Conservation (phyloP, 2,888 invertebrate species). For the Catocala nupta region DNA sequence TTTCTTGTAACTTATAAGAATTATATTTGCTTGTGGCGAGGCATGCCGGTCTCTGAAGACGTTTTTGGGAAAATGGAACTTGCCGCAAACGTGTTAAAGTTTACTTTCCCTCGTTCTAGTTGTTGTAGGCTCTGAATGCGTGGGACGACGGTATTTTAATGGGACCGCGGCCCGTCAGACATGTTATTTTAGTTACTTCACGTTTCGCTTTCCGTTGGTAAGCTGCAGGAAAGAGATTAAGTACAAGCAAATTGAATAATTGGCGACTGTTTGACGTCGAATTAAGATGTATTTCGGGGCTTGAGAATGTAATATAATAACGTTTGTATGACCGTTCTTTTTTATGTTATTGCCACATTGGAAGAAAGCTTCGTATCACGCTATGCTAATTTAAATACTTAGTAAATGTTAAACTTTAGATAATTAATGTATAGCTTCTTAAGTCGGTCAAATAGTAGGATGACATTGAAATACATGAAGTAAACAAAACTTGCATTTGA, state of each 20-base stretch:
- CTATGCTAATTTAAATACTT: too few relatives aligned
- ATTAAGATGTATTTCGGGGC: slow-evolving; percentile 18
- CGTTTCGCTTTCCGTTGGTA: slow-evolving; percentile 52
- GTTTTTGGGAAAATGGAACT: slow-evolving; percentile 11
- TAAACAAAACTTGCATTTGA: too few relatives aligned
- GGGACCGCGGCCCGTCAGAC: slow-evolving; percentile 57
- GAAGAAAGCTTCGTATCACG: too few relatives aligned
- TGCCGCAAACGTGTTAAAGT: slow-evolving; percentile 45
- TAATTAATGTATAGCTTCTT: too few relatives aligned
- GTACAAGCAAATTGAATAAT: slow-evolving; percentile 46
- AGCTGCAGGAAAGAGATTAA: slow-evolving; percentile 37
- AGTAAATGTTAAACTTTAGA: too few relatives aligned
- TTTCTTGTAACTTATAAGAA: slow-evolving; percentile 47
- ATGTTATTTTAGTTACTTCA: slow-evolving; percentile 50
- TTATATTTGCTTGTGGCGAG: slow-evolving; percentile 47
- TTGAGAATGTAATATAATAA: background rate
- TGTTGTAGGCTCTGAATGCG: slow-evolving; percentile 52
- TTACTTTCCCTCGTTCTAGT: slow-evolving; percentile 47
- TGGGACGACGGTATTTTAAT: slow-evolving; percentile 74
- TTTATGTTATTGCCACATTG: too few relatives aligned
- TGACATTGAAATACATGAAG: too few relatives aligned
- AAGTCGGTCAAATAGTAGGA: too few relatives aligned
- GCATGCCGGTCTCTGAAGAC: background rate
- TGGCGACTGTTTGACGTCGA: slow-evolving; percentile 20
- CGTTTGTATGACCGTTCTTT: too few relatives aligned